These are phyloP conservation scores for Pheosia tremula DNA, from an alignment of 2,888 invertebrate species.

Conservation along the genomic window DNA sequence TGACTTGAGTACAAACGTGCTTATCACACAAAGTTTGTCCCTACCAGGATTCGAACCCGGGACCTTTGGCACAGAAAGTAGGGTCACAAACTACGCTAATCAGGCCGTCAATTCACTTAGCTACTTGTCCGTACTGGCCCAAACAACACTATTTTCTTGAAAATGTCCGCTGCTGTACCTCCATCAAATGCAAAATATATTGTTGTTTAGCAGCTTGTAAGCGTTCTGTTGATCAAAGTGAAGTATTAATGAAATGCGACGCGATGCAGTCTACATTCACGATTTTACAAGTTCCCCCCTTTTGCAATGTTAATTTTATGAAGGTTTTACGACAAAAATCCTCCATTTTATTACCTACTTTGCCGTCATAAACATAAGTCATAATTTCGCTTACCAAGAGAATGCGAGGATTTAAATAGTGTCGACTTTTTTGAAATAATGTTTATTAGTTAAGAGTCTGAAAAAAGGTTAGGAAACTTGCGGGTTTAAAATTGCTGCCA, in stretches of 20 bases:
- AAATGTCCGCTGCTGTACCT: constrained; percentile 15
- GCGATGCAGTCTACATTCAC: constrained; percentile 15
- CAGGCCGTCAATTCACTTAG: no score
- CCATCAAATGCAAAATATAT: constrained; percentile 15
- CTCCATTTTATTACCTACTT: not conserved
- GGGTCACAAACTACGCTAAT: no score
- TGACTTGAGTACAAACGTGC: no score
- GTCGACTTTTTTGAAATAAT: constrained; percentile 14
- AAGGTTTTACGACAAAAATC: constrained; percentile 4
- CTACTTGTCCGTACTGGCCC: not conserved
- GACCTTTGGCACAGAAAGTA: no score
- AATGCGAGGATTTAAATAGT: not conserved
- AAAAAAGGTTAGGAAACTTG: constrained; percentile 11
- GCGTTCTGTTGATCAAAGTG: constrained; percentile 24
- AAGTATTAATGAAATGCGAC: constrained; percentile 17
- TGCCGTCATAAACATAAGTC: rapidly evolving
- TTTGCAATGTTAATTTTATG: constrained; percentile 14
- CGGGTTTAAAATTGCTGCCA: not conserved
- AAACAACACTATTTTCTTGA: constrained; percentile 1
- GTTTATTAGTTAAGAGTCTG: constrained; percentile 29
- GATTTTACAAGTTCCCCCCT: constrained; percentile 25
- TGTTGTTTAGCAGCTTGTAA: constrained; percentile 18
- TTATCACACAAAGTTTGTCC: no score
- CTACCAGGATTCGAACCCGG: no score
- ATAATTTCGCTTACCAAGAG: not conserved